These are phyloP conservation scores for Coregonus ussuriensis DNA, from an alignment of 2,797 vertebrate genomes.

Conservation along the genomic window DNA sequence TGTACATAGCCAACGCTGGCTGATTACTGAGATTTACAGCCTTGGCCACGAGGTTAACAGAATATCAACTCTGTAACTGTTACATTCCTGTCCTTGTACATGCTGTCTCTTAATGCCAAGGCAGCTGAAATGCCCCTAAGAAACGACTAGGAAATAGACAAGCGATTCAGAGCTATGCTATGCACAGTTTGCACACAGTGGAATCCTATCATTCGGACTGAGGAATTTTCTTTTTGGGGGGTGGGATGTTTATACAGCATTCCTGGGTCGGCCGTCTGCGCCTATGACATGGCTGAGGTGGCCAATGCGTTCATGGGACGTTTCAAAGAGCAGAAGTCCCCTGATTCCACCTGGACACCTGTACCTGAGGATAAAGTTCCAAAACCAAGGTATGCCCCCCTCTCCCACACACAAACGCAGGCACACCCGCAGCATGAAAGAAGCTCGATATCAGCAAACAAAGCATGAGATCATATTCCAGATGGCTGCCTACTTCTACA, in stretches of 20 bases:
- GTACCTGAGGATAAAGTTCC: conserved; percentile 95
- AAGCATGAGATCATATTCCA: conserved; percentile 77
- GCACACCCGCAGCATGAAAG: conserved; percentile 47
- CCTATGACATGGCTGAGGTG: conserved; percentile 96
- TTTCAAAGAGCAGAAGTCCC: conserved; percentile 98
- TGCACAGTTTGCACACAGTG: conserved; percentile 33
- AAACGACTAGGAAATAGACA: conserved; percentile 57
- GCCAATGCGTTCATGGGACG: conserved; percentile 93
- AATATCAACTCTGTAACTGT: conserved; percentile 61
- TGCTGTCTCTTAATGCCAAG: conserved; percentile 49
- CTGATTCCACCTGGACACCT: conserved; percentile 97
- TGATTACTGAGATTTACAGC: conserved; percentile 63
- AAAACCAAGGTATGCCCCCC: conserved; percentile 85
- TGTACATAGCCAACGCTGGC: conserved; percentile 43
- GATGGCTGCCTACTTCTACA: conserved; percentile 75
- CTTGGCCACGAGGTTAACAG: conserved; percentile 61
- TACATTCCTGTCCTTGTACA: conserved; percentile 70
- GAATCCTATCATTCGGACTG: not conserved
- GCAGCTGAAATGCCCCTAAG: conserved; percentile 50
- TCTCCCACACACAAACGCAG: conserved; percentile 1
- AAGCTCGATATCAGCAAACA: conserved; percentile 63
- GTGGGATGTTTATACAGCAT: conserved; percentile 81
- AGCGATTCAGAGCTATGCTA: conserved; percentile 72
- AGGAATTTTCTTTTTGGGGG: conserved; percentile 34
- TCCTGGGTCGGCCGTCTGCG: conserved; percentile 97